Conservation (phyloP, 2,113 vertebrate species). For the Cepphus grylle region DNA sequence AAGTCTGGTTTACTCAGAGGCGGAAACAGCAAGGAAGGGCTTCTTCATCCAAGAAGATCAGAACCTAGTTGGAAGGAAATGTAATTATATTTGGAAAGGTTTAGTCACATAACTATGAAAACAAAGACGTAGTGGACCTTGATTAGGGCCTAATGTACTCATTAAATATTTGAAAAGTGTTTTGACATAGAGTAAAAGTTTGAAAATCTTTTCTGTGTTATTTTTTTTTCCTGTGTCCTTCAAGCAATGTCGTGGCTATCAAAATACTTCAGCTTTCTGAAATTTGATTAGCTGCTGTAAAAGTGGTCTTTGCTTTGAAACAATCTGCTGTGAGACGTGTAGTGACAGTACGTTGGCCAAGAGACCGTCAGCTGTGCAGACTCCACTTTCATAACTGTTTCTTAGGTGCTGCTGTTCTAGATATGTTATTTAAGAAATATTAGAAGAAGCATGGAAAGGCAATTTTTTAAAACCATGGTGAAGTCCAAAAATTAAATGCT, state of each 20-base stretch:
- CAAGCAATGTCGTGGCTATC: background rate
- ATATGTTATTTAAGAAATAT: background rate
- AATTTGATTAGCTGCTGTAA: background rate
- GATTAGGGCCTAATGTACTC: background rate
- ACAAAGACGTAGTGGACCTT: background rate
- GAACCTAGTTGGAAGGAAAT: background rate
- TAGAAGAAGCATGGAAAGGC: background rate
- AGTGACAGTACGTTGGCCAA: background rate
- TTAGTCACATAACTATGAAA: background rate
- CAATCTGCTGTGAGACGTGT: background rate
- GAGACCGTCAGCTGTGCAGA: background rate
- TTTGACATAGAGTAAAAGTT: background rate
- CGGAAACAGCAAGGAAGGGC: background rate
- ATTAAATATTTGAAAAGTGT: background rate
- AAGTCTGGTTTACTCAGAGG: background rate
- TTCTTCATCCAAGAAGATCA: background rate
- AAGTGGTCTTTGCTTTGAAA: background rate
- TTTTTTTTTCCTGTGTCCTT: background rate
- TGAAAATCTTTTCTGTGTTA: background rate
- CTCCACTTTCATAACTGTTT: background rate
- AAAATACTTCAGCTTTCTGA: background rate
- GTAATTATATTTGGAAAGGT: background rate
- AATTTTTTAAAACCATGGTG: background rate
- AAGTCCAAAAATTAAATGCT: background rate
- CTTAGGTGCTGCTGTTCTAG: background rate